Evolutionary conservation across 2,888 invertebrate species (phyloP).

Genomic region (Drosophila putrida): DNA sequence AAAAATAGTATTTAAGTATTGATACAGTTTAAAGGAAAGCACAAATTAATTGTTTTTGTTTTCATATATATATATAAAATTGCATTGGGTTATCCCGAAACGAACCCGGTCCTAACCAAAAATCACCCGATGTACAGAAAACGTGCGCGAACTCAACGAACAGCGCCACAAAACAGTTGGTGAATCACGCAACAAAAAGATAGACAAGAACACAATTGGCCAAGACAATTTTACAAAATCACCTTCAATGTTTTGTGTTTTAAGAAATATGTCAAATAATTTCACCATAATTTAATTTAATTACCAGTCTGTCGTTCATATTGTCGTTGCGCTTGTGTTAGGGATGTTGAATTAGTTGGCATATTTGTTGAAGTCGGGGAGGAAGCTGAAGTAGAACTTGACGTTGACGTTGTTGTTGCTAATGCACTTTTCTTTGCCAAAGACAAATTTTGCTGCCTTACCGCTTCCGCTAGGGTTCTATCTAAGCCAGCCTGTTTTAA

Average conservation of each 20-base stretch:
- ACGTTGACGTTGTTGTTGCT: constrained; percentile 25
- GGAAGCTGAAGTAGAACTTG: constrained; percentile 1
- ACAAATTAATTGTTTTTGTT: background rate
- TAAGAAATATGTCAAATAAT: background rate
- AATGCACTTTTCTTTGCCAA: constrained; percentile 34
- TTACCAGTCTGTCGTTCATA: constrained; percentile 39
- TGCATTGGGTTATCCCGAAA: background rate
- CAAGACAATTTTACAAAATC: background rate
- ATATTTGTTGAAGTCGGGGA: constrained; percentile 6
- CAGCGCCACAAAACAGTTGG: constrained; percentile 26
- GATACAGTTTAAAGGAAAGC: background rate
- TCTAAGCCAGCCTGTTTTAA: constrained; percentile 81
- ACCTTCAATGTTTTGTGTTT: background rate
- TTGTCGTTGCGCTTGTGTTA: constrained; percentile 18
- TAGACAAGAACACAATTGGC: constrained; percentile 19
- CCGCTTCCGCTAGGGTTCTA: constrained; percentile 79
- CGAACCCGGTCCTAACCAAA: constrained; percentile 32
- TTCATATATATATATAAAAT: background rate
- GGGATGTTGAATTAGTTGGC: constrained; percentile 14
- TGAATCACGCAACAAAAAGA: background rate
- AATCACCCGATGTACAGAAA: background rate
- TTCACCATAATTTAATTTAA: constrained; percentile 11
- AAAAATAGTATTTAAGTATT: background rate
- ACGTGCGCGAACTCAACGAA: constrained; percentile 25
- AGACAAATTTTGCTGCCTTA: constrained; percentile 67